These are phyloP conservation scores for Pantherophis guttatus DNA, from an alignment of 2,113 vertebrate genomes.

Conservation along the genomic window DNA sequence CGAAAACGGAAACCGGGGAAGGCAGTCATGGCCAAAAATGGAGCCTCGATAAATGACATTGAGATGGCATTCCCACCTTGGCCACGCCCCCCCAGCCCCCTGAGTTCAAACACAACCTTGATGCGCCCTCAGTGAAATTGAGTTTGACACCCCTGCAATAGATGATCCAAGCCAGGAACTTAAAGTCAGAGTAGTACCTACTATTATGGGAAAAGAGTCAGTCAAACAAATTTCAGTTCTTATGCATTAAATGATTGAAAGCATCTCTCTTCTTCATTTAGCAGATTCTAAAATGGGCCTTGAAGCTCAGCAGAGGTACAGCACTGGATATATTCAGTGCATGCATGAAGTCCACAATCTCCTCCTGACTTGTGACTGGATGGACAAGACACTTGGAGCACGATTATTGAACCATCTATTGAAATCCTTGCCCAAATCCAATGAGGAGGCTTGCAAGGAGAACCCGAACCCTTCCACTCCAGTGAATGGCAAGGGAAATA, in stretches of 20 bases:
- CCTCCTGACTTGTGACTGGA: constrained; percentile 87
- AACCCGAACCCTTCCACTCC: constrained; percentile 20
- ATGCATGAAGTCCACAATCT: constrained; percentile 90
- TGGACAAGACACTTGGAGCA: constrained; percentile 85
- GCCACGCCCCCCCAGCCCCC: too few relatives aligned
- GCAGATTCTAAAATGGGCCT: constrained; percentile 72
- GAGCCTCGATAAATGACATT: too few relatives aligned
- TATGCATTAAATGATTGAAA: neutral
- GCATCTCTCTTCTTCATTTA: neutral
- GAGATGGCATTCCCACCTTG: too few relatives aligned
- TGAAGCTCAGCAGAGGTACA: constrained; percentile 84
- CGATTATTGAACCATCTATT: constrained; percentile 84
- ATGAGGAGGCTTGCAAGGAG: constrained; percentile 52
- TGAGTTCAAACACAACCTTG: too few relatives aligned
- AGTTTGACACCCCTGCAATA: neutral
- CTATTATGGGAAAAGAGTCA: neutral
- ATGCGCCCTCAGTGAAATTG: too few relatives aligned
- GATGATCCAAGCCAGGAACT: neutral
- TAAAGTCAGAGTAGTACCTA: neutral
- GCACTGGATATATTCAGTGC: constrained; percentile 88
- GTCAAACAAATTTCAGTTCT: neutral
- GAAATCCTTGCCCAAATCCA: constrained; percentile 78
- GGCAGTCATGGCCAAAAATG: too few relatives aligned
- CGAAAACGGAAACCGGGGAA: too few relatives aligned
- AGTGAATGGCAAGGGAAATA: constrained; percentile 17